A percentile compares a stretch with the other conserved stretches of the same genome.
Evolutionary conservation across 2,797 vertebrate species (phyloP).

Genomic region (Intellagama lesueurii): DNA sequence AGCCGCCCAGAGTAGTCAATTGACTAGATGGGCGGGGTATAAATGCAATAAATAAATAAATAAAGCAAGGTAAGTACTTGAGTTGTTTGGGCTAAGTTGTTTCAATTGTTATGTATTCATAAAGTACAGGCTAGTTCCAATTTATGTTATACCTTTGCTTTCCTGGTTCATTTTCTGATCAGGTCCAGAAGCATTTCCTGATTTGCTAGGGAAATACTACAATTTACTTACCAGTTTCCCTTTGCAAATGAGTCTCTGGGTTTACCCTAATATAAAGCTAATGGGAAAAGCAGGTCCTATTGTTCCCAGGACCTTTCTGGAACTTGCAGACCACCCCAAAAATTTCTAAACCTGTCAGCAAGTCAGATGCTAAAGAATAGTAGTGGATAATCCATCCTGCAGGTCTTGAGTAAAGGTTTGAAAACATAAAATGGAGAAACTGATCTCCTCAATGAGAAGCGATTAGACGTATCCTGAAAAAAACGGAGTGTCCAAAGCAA

Average conservation of each 20-base stretch:
- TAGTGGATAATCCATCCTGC: not conserved
- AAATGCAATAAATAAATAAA: too few relatives aligned
- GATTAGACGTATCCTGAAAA: too few relatives aligned
- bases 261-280: not conserved
- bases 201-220: not conserved
- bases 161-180: too few relatives aligned
- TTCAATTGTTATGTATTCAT: too few relatives aligned
- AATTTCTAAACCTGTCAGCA: not conserved
- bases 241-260: not conserved
- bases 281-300: not conserved
- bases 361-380: not conserved
- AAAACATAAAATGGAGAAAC: not conserved
- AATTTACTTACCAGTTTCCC: not conserved
- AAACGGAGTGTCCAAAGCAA: not conserved
- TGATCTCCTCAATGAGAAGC: not conserved
- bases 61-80: too few relatives aligned
- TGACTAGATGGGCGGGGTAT: too few relatives aligned
- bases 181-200: not conserved
- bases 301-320: not conserved
- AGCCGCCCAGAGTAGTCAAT: too few relatives aligned
- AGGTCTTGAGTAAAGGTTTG: not conserved
- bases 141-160: not conserved
- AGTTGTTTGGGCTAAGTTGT: too few relatives aligned
- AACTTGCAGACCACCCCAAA: not conserved
- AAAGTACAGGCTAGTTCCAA: not conserved